Evolutionary conservation across 1,140 invertebrate genomes (phyloP).

Genomic region (Leptonema lineaticorne): DNA sequence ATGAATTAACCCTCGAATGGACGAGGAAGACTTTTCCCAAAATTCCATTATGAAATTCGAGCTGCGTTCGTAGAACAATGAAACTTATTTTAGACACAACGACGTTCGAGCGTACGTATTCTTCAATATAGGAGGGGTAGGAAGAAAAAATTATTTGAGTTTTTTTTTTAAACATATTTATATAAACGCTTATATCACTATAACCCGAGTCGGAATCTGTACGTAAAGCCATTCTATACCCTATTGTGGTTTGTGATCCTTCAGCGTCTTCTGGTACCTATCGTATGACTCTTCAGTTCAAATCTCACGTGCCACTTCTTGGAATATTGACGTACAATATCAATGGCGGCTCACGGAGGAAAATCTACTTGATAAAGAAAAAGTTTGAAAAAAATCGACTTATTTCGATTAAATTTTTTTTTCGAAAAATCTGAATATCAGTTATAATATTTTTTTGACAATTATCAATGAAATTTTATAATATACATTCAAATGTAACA

Average conservation of each 20-base stretch:
- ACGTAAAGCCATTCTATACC: slow-evolving; percentile 11
- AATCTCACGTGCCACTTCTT: slow-evolving; percentile 24
- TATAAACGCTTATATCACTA: no score
- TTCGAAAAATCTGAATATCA: no score
- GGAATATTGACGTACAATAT: slow-evolving; percentile 16
- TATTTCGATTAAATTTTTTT: no score
- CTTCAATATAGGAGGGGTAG: no score
- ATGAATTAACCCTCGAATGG: neutral
- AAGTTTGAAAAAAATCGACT: no score
- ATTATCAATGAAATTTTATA: no score
- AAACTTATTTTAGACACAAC: neutral
- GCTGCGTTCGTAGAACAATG: neutral
- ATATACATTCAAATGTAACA: no score
- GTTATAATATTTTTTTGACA: no score
- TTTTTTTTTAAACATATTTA: no score
- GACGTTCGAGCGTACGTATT: no score
- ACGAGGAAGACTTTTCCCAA: neutral
- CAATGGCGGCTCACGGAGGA: neutral
- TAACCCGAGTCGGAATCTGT: no score
- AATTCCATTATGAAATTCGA: neutral
- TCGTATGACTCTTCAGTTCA: slow-evolving; percentile 3
- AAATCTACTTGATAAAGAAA: neutral
- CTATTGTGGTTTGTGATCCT: slow-evolving; percentile 19
- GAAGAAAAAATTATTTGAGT: no score
- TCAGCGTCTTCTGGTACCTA: slow-evolving; percentile 13